Conservation (phyloP, 2,797 vertebrate genomes). For the Tragopan temminckii region DNA sequence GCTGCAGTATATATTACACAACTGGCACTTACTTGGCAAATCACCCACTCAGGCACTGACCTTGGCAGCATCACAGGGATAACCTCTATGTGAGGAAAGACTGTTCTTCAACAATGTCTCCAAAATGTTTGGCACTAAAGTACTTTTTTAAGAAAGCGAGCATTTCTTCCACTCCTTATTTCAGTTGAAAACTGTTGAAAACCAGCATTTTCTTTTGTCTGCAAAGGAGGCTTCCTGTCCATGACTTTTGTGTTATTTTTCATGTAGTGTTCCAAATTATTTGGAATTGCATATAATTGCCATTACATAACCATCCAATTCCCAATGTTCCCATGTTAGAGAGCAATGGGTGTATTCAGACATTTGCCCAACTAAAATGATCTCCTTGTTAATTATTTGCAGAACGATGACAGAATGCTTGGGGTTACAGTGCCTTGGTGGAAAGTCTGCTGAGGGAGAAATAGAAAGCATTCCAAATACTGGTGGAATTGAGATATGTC, state of each 20-base stretch:
- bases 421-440: neutral
- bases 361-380: conserved; percentile 20
- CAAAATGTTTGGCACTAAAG: conserved; percentile 68
- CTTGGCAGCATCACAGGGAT: conserved; percentile 78
- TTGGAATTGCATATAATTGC: conserved; percentile 28
- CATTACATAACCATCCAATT: conserved; percentile 43
- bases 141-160: conserved; percentile 47
- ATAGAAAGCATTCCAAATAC: neutral
- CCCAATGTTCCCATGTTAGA: conserved; percentile 33
- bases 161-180: conserved; percentile 27
- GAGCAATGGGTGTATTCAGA: conserved; percentile 47
- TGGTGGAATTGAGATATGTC: neutral
- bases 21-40: conserved; percentile 82
- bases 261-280: conserved; percentile 43
- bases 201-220: conserved; percentile 25
- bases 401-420: conserved; percentile 13
- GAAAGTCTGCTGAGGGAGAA: conserved; percentile 10
- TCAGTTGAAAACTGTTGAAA: conserved; percentile 17
- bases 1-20: conserved; percentile 72
- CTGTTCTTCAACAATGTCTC: conserved; percentile 75
- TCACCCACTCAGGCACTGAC: conserved; percentile 59
- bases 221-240: conserved; percentile 19
- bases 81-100: conserved; percentile 74
- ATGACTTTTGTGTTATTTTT: conserved; percentile 39
- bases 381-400: conserved; percentile 47